phyloP scores from a whole-genome alignment of 2,888 invertebrate species.

The Drosophila nr. perissopoda region DNA sequence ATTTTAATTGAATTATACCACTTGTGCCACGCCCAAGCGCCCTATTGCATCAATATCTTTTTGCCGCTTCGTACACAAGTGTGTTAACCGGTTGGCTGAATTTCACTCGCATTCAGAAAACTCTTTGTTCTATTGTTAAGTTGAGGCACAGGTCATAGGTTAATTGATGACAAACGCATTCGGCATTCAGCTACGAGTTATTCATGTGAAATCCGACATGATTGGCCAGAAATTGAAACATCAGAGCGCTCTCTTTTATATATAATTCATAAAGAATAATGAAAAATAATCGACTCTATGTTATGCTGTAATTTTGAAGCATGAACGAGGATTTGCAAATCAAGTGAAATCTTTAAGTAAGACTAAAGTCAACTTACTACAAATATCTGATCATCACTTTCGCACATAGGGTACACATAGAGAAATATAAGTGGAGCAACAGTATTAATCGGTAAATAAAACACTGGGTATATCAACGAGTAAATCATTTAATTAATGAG shows the following conservation, averaged over 20 bases:
- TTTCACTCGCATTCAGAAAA: slow-evolving; percentile 39
- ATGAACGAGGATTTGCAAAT: neutral
- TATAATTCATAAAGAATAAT: slow-evolving; percentile 19
- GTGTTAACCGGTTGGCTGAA: slow-evolving; percentile 35
- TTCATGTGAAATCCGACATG: slow-evolving; percentile 22
- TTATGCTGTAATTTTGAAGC: neutral
- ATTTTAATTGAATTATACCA: slow-evolving; percentile 69
- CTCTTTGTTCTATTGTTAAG: slow-evolving; percentile 58
- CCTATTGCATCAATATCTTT: slow-evolving; percentile 6
- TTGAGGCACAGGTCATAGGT: slow-evolving; percentile 62
- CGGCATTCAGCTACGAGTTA: slow-evolving; percentile 24
- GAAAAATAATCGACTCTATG: neutral
- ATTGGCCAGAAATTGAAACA: slow-evolving; percentile 60
- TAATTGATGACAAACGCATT: slow-evolving; percentile 73
- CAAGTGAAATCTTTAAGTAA: neutral
- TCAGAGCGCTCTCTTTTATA: slow-evolving; percentile 41
- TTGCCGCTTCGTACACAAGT: slow-evolving; percentile 28
- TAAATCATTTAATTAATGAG: slow-evolving; percentile 76
- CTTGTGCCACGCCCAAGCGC: slow-evolving; percentile 41
- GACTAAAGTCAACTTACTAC: neutral
- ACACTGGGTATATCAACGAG: slow-evolving; percentile 26
- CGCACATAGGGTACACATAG: neutral
- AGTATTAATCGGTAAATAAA: slow-evolving; percentile 1
- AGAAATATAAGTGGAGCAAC: neutral
- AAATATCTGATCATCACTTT: neutral